Conservation (phyloP, 1,140 invertebrate genomes). For the Achroia grisella region DNA sequence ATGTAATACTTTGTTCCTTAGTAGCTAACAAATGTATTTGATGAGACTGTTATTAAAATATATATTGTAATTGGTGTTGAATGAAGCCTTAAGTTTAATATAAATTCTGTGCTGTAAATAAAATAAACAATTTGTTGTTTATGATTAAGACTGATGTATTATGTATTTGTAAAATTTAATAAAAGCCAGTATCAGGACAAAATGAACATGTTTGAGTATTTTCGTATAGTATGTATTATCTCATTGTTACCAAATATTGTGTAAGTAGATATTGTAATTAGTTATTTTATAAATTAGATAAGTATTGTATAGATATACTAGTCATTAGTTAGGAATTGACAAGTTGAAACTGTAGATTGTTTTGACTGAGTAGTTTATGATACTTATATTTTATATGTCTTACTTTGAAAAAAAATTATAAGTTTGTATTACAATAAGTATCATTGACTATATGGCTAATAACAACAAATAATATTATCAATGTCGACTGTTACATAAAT, state of each 20-base stretch:
- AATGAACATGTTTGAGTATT: constrained; percentile 48
- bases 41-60: constrained; percentile 48
- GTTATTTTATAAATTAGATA: constrained; percentile 31
- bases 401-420: background rate
- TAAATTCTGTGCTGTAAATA: constrained; percentile 14
- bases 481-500: constrained; percentile 40
- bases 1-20: constrained; percentile 8
- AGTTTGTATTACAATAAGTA: background rate
- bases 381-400: background rate
- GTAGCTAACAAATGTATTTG: constrained; percentile 30
- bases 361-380: constrained; percentile 22
- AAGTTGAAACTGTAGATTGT: constrained; percentile 42
- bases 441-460: constrained; percentile 15
- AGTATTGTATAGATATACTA: constrained; percentile 52
- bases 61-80: constrained; percentile 20
- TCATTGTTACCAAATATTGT: constrained; percentile 72
- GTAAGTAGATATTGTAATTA: constrained; percentile 49
- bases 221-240: constrained; percentile 62
- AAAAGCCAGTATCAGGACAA: constrained; percentile 49
- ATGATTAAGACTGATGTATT: constrained; percentile 65
- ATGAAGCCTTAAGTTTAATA: constrained; percentile 20
- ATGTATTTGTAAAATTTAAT: constrained; percentile 35
- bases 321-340: constrained; percentile 60
- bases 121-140: constrained; percentile 32
- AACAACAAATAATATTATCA: constrained; percentile 20